Evolutionary conservation across 2,797 vertebrate genomes (phyloP).

Genomic region (Halcyon badia): DNA sequence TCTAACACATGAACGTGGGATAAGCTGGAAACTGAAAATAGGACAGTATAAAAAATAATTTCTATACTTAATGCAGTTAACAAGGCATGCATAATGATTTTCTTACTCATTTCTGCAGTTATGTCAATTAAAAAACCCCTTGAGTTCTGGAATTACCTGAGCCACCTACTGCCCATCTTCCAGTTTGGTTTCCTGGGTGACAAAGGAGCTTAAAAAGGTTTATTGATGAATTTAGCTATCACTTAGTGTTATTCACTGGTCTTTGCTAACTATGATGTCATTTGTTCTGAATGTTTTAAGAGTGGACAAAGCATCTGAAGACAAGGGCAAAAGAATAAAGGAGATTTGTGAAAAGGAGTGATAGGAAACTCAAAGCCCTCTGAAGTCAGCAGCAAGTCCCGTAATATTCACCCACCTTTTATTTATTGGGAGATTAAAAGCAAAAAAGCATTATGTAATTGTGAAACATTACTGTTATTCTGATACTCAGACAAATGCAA

Average conservation of each 20-base stretch:
- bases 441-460: slow-evolving; percentile 52
- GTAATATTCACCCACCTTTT: slow-evolving; percentile 24
- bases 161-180: neutral
- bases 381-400: slow-evolving; percentile 27
- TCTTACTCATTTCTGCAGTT: neutral
- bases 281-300: slow-evolving; percentile 6
- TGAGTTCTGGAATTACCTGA: neutral
- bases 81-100: neutral
- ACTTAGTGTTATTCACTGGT: slow-evolving; percentile 11
- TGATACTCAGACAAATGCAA: slow-evolving; percentile 22
- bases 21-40: neutral
- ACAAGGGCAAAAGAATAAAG: slow-evolving; percentile 62
- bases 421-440: slow-evolving; percentile 63
- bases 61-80: neutral
- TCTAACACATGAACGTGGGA: accelerated
- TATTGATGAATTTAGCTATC: neutral
- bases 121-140: neutral
- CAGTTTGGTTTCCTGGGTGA: neutral
- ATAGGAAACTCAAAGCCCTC: slow-evolving; percentile 36
- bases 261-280: slow-evolving; percentile 33
- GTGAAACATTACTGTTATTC: slow-evolving; percentile 25
- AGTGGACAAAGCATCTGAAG: slow-evolving; percentile 4
- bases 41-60: neutral
- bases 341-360: slow-evolving; percentile 60
- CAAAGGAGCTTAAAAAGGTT: neutral